Percentiles rank a stretch among this genome's conserved stretches.
Conservation (phyloP, 2,888 invertebrate genomes). For the Patella caerulea region DNA sequence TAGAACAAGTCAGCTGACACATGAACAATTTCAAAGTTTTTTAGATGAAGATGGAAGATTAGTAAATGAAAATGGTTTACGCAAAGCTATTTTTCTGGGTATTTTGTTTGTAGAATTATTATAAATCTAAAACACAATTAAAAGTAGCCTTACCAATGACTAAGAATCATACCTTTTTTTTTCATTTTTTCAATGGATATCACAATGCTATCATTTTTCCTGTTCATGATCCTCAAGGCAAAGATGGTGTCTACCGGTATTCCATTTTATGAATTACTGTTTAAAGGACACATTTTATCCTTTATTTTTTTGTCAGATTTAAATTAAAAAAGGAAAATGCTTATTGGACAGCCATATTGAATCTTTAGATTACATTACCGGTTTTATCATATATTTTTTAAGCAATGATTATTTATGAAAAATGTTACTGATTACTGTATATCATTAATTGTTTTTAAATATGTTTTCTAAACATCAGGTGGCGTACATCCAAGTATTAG, state of each 20-base stretch:
- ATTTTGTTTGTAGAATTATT: too few relatives aligned
- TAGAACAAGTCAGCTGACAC: constrained; percentile 49
- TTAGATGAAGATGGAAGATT: constrained; percentile 66
- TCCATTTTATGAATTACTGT: too few relatives aligned
- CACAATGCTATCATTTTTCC: too few relatives aligned
- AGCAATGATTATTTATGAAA: not conserved
- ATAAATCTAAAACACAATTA: too few relatives aligned
- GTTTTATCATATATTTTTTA: not conserved
- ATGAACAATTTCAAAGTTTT: constrained; percentile 51
- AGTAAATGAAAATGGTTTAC: constrained; percentile 63
- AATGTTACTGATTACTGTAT: not conserved
- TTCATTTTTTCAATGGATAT: too few relatives aligned
- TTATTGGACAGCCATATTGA: not conserved
- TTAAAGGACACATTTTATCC: too few relatives aligned
- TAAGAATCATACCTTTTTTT: too few relatives aligned
- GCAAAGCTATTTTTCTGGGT: constrained; percentile 67
- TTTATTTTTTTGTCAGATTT: too few relatives aligned
- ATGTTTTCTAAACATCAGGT: constrained; percentile 44
- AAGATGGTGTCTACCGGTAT: too few relatives aligned
- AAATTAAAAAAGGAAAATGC: too few relatives aligned
- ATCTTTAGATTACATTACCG: not conserved
- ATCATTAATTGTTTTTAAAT: constrained; percentile 11
- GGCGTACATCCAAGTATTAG: constrained; percentile 61
- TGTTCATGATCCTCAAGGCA: too few relatives aligned
- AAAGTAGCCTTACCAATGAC: too few relatives aligned